Percentiles rank a stretch among this genome's conserved stretches.
These are phyloP conservation scores for Cotesia congregata DNA, from an alignment of 2,888 invertebrate genomes.

Conservation along the genomic window DNA sequence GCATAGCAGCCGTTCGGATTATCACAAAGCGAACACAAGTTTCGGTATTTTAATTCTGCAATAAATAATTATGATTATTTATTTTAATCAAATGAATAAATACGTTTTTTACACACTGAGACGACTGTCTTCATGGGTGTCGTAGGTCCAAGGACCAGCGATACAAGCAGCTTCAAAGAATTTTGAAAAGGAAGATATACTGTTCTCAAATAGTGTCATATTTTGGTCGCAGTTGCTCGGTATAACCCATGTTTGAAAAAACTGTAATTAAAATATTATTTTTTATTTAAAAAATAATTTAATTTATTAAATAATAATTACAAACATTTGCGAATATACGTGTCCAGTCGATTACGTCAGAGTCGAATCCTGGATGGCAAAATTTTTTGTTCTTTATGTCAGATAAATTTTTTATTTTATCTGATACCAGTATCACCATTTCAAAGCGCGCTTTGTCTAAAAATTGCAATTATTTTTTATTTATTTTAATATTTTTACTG, in stretches of 20 bases:
- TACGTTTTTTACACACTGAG: slow-evolving; percentile 75
- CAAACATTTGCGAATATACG: slow-evolving; percentile 82
- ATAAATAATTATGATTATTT: slow-evolving; percentile 3
- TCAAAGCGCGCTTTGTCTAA: slow-evolving; percentile 70
- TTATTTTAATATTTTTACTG: not conserved
- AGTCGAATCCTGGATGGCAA: slow-evolving; percentile 87
- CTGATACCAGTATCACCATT: slow-evolving; percentile 78
- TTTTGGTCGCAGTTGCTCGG: slow-evolving; percentile 79
- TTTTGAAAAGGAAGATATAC: slow-evolving; percentile 79
- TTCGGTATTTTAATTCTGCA: slow-evolving; percentile 77
- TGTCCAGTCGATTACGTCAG: slow-evolving; percentile 78
- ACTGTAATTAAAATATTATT: slow-evolving; percentile 69
- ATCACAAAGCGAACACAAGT: slow-evolving; percentile 82
- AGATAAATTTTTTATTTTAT: slow-evolving; percentile 75
- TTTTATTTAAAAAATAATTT: slow-evolving; percentile 18
- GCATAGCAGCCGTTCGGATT: slow-evolving; percentile 75
- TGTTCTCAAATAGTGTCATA: slow-evolving; percentile 81
- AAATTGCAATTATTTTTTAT: slow-evolving; percentile 24
- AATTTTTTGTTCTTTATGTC: slow-evolving; percentile 79
- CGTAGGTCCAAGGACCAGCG: slow-evolving; percentile 87
- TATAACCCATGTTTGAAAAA: slow-evolving; percentile 82
- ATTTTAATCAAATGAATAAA: slow-evolving; percentile 20
- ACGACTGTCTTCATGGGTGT: slow-evolving; percentile 75
- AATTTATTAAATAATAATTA: slow-evolving; percentile 33
- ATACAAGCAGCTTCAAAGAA: slow-evolving; percentile 88